Conservation (phyloP, 2,113 vertebrate species). For the Protobothrops flavoviridis region DNA sequence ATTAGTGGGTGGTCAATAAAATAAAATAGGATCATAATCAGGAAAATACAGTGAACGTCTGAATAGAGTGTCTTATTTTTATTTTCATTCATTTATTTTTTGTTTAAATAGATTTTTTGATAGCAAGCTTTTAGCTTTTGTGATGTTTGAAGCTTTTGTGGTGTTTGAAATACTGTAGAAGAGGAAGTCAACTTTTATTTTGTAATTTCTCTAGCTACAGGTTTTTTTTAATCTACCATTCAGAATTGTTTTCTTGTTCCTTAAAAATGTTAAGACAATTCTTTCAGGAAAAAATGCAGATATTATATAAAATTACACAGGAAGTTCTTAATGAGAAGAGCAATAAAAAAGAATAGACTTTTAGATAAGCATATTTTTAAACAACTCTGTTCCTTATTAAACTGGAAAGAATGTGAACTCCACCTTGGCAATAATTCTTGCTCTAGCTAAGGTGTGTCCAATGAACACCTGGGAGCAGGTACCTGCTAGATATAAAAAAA, state of each 20-base stretch:
- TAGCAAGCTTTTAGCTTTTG: background rate
- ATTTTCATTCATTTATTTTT: background rate
- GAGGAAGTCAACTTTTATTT: background rate
- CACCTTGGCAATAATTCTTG: conserved; percentile 18
- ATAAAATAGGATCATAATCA: background rate
- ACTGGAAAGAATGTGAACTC: background rate
- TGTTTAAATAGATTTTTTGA: background rate
- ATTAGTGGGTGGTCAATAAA: conserved; percentile 7
- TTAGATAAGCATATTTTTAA: conserved; percentile 54
- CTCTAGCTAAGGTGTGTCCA: conserved; percentile 54
- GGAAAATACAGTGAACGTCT: background rate
- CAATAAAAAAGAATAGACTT: conserved; percentile 56
- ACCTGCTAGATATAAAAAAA: conserved; percentile 21
- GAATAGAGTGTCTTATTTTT: background rate
- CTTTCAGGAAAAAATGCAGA: conserved; percentile 57
- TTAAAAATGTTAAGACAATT: conserved; percentile 57
- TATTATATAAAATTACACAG: conserved; percentile 51
- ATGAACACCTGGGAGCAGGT: conserved; percentile 26
- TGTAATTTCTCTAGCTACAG: conserved; percentile 1
- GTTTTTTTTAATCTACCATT: conserved; percentile 32
- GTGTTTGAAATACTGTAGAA: background rate
- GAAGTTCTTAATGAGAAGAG: conserved; percentile 66
- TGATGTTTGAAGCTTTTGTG: background rate
- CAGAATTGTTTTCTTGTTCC: conserved; percentile 53
- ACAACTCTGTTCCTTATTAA: conserved; percentile 19